Conservation (phyloP, 2,888 invertebrate species). For the Eulithis testata region DNA sequence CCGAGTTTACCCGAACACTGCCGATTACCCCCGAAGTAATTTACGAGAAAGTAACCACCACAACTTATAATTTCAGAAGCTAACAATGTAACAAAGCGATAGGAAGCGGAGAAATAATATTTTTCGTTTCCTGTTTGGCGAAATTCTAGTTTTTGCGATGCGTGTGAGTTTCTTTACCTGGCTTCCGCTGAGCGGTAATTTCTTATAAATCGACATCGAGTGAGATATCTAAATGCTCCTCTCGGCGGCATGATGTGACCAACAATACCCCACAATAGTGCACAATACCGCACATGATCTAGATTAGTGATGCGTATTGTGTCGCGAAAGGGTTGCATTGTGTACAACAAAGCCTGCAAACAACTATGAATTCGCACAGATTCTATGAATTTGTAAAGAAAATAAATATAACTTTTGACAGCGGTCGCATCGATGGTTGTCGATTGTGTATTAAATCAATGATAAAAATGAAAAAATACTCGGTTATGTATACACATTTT, state of each 20-base stretch:
- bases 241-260: conserved; percentile 49
- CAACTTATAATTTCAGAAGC: conserved; percentile 52
- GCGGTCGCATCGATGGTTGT: conserved; percentile 69
- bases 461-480: conserved; percentile 45
- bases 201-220: conserved; percentile 81
- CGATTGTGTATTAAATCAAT: conserved; percentile 62
- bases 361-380: conserved; percentile 77
- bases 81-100: conserved; percentile 24
- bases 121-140: conserved; percentile 79
- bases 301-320: conserved; percentile 84
- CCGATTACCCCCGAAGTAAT: conserved; percentile 52
- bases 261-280: conserved; percentile 52
- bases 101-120: conserved; percentile 70
- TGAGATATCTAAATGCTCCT: conserved; percentile 75
- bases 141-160: conserved; percentile 73
- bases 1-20: conserved; percentile 54
- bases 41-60: conserved; percentile 57
- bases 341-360: conserved; percentile 72
- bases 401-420: conserved; percentile 85
- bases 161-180: conserved; percentile 80
- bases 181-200: conserved; percentile 76
- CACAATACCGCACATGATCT: conserved; percentile 79
- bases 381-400: conserved; percentile 84
- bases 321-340: conserved; percentile 83
- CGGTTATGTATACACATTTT: too few species aligned